Evolutionary conservation across 2,888 invertebrate genomes (phyloP).

Genomic region (Sarcophaga rosellei): DNA sequence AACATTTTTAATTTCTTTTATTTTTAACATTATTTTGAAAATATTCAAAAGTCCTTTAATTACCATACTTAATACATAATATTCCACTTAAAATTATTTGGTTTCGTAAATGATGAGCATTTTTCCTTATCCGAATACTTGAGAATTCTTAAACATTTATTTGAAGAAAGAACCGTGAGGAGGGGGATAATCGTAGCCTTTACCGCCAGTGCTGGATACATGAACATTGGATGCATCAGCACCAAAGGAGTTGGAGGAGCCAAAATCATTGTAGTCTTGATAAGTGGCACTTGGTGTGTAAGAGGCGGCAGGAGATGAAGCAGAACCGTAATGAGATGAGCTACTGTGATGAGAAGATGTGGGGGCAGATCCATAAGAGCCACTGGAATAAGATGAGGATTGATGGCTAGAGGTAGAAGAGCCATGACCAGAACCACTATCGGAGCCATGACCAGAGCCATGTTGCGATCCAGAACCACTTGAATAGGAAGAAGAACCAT

Average conservation of each 20-base stretch:
- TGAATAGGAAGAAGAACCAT: neutral
- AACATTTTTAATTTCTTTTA: slow-evolving; percentile 19
- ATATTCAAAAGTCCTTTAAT: slow-evolving; percentile 26
- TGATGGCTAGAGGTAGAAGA: neutral
- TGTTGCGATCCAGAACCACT: neutral
- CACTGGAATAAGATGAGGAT: slow-evolving; percentile 1
- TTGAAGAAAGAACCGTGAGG: slow-evolving; percentile 22
- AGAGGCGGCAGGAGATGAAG: slow-evolving; percentile 19
- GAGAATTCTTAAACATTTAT: neutral
- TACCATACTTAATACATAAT: slow-evolving; percentile 9
- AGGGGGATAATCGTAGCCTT: slow-evolving; percentile 50
- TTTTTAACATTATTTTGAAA: slow-evolving; percentile 27
- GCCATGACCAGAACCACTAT: neutral
- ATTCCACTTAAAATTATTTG: neutral
- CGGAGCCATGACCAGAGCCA: slow-evolving; percentile 4
- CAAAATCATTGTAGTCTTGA: neutral
- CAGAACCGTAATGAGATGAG: neutral
- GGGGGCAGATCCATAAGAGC: neutral
- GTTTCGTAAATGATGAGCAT: neutral
- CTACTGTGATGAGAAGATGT: neutral
- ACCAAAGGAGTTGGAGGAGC: neutral
- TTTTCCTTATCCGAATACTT: neutral
- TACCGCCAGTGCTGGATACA: slow-evolving; percentile 42
- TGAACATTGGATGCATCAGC: slow-evolving; percentile 15
- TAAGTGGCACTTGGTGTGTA: neutral